Evolutionary conservation across 1,140 invertebrate genomes (phyloP), one percentile per base, ranked within the genome.

Genomic region (Elysia chlorotica): DNA sequence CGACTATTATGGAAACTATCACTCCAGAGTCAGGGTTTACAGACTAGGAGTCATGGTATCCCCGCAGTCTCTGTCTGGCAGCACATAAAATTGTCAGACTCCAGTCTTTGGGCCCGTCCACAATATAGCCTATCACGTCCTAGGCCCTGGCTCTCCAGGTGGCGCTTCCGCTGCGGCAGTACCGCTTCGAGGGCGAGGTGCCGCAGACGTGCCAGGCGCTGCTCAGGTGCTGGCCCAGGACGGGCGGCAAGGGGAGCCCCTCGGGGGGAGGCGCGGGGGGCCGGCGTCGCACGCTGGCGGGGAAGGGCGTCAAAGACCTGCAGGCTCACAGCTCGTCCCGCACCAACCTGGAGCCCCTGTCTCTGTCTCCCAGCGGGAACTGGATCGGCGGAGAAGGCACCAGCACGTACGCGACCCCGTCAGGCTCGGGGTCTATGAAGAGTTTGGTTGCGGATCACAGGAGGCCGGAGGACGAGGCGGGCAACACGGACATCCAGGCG

Each of bases 171-270:
- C 31, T 17, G 25, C 57, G 69, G 6, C 59, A 36, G 21, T 62
- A 38, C 37, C 17, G 57, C 25, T 62, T 71, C 37, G 41, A n/a
- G 37, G 69, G 69, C n/a, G 69, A 71, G 53, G 69, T 71, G 57
- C 37, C 1, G 25, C 4, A 38, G 38, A 71, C 57, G 28, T 71
- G 69, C 28, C 25, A 1, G 21, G 25, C 57, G 5, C 31, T 71
- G 17, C 37, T 41, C 10, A 36, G 57, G 5, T 48, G 36, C 23
- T 71, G 69, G 69, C 28, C 3, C 10, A 33, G 5, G 5, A 38
- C 17, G 6, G n/a, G 10, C 35, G 28, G n/a, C 30, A 38, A 41
- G 28, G 48, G 28, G 21, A 33, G 33, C 28, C 35, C 33, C 53
- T 66, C 61, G 31, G 35, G 53, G 4, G 37, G 62, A 53, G 56